A percentile compares a stretch with the other conserved stretches of the same genome.
phyloP scores from a whole-genome alignment of 2,888 invertebrate species.

The Drosophila putrida region DNA sequence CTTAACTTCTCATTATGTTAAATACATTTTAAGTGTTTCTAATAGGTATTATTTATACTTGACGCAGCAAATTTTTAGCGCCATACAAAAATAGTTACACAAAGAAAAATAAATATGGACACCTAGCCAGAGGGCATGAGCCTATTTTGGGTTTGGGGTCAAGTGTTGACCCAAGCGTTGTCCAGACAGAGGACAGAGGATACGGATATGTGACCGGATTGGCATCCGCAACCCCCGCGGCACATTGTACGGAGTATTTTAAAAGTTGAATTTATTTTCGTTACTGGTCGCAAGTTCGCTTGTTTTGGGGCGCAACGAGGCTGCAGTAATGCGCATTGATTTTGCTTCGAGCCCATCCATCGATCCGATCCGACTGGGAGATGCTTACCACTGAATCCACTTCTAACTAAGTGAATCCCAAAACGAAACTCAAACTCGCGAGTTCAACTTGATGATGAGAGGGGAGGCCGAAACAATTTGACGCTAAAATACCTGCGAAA shows the following conservation, averaged over 20 bases:
- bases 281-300: constrained; percentile 37
- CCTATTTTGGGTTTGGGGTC: constrained; percentile 37
- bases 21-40: neutral
- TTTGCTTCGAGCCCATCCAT: constrained; percentile 59
- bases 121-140: neutral
- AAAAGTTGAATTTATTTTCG: constrained; percentile 73
- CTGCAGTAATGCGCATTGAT: constrained; percentile 81
- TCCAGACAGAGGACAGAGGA: constrained; percentile 40
- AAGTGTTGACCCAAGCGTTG: constrained; percentile 23
- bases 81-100: constrained; percentile 54
- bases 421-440: constrained; percentile 2
- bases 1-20: neutral
- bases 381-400: constrained; percentile 14
- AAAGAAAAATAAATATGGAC: neutral
- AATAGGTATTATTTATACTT: constrained; percentile 15
- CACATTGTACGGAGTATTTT: constrained; percentile 64
- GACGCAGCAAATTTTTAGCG: constrained; percentile 24
- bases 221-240: constrained; percentile 29
- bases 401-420: constrained; percentile 18
- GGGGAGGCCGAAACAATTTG: constrained; percentile 42
- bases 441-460: neutral
- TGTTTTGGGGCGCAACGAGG: constrained; percentile 69
- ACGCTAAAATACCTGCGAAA: constrained; percentile 70
- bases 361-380: constrained; percentile 48
- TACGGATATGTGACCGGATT: neutral